Evolutionary conservation across 2,888 invertebrate species (phyloP), one percentile per base, ranked within the genome.

Genomic region (Hydropsyche betteni): DNA sequence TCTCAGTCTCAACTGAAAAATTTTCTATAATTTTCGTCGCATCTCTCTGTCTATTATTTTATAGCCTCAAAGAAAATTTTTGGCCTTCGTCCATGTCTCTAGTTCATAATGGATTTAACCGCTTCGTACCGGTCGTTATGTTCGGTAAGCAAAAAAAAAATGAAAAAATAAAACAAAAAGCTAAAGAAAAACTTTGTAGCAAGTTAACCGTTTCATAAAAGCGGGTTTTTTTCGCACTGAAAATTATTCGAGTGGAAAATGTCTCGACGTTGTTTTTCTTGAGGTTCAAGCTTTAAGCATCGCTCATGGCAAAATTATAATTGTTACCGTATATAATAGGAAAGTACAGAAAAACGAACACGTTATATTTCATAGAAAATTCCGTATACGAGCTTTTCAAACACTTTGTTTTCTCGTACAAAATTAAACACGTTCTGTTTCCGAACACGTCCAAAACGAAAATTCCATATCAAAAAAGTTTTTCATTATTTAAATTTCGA

Each of bases 191-290:
- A 58, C 16, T 58, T 58, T 58, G 4, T 58, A 8, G 16, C 14
- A 16, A 58, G 58, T 58, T 58, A 58, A 58, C 58, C 16, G 58
- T 24, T 58, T 58, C 53, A 14, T 24, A 24, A 53, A 14, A 53
- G 53, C 53, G 14, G 8, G 14, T 53, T 16, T 24, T 14, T 58
- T 58, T 16, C 58, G 14, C 16, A 58, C 16, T 58, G 58, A 16
- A 58, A 58, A 24, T 58, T 58, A 24, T 58, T 58, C 58, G 58
- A 58, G 58, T 58, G 58, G 58, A 58, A 16, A 58, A 58, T 58
- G 8, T 58, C 44, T 44, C 58, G 24, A 24, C 14, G 58, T 58
- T 58, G 58, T 58, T 58, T 58, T 58, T 58, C 16, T 24, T 44
- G 24, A 24, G 24, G 24, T 24, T 24, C 24, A 44, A 44, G 44